phyloP scores from a whole-genome alignment of 2,113 vertebrate species.

The Todiramphus chloris region DNA sequence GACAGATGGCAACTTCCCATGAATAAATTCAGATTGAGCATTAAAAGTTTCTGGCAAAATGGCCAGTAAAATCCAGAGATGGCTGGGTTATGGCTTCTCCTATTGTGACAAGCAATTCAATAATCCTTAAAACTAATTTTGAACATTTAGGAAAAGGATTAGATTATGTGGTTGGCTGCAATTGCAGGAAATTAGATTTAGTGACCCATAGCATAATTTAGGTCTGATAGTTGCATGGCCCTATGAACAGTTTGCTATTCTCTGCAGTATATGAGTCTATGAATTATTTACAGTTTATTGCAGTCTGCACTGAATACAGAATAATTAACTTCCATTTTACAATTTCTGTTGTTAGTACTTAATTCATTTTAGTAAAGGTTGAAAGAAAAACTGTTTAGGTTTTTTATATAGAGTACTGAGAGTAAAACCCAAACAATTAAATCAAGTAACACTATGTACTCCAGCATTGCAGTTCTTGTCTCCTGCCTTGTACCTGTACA shows the following conservation, averaged over 20 bases:
- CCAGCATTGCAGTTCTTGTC: accelerated
- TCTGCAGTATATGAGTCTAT: not conserved
- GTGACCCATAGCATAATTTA: not conserved
- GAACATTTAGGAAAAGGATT: not conserved
- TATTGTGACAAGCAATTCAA: not conserved
- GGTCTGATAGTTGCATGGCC: not conserved
- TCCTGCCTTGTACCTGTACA: not conserved
- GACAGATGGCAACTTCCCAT: not conserved
- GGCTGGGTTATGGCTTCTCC: not conserved
- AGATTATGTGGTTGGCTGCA: not conserved
- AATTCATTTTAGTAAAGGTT: not conserved
- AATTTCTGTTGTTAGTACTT: not conserved
- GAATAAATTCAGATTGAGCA: not conserved
- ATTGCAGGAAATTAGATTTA: not conserved
- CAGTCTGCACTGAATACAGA: not conserved
- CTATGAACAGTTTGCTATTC: not conserved
- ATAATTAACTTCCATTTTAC: not conserved
- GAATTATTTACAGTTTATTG: not conserved
- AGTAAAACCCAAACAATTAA: not conserved
- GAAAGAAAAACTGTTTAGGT: not conserved
- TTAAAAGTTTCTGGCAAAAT: not conserved
- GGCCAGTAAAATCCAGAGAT: not conserved
- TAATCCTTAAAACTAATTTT: not conserved
- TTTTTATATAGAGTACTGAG: not conserved
- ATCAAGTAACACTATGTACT: not conserved